A percentile compares a stretch with the other conserved stretches of the same genome.
These are phyloP conservation scores for Clytia hemisphaerica DNA, from an alignment of 30 jellyfish, hydroid and myxozoan genomes.

Conservation along the genomic window DNA sequence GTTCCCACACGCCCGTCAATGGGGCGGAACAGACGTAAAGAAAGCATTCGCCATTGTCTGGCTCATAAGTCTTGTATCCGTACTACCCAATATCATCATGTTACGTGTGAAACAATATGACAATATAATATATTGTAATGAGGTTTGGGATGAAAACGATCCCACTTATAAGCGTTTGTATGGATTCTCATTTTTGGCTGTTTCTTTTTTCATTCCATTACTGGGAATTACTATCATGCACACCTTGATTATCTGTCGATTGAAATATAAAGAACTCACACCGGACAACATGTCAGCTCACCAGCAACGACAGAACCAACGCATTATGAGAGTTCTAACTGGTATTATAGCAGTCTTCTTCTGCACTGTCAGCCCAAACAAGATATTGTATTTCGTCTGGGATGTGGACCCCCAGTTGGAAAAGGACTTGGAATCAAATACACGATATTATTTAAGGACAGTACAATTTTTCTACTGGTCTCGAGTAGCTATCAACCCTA, in stretches of 20 bases:
- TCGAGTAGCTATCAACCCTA: constrained; percentile 31
- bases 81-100: constrained; percentile 17
- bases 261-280: neutral
- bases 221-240: constrained; percentile 21
- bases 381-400: constrained; percentile 18
- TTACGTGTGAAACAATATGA: neutral
- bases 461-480: constrained; percentile 9
- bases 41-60: constrained; percentile 18
- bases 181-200: constrained; percentile 13
- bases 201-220: constrained; percentile 17
- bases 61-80: neutral
- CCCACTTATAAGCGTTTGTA: neutral
- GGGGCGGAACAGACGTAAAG: neutral
- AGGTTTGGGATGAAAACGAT: neutral
- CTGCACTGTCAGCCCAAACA: constrained; percentile 8
- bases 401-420: constrained; percentile 20
- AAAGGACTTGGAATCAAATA: neutral
- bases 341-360: constrained; percentile 8
- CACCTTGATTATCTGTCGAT: constrained; percentile 14
- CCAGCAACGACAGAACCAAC: neutral
- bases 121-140: constrained; percentile 14
- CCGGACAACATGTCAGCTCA: constrained; percentile 13
- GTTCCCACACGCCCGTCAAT: constrained; percentile 1
- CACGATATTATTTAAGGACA: neutral
- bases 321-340: constrained; percentile 30